phyloP scores from a whole-genome alignment of 2,797 vertebrate genomes.

The Takifugu ocellatus region DNA sequence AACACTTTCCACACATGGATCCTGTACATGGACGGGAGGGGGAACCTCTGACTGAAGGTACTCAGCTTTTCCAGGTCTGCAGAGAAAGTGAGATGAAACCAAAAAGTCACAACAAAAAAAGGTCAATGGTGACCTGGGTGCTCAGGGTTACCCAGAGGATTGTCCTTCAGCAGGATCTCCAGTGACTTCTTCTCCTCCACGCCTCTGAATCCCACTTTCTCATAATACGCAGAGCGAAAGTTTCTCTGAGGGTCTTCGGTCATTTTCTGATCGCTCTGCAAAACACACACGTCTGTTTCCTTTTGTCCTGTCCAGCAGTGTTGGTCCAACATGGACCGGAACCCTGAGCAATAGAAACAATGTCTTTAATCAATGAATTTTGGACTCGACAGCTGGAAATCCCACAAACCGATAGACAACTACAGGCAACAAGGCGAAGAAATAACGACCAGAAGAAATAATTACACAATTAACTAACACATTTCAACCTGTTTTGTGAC shows the following conservation, averaged over 20 bases:
- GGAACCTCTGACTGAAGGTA: slow-evolving; percentile 96
- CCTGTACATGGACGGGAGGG: slow-evolving; percentile 96
- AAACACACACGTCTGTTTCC: not conserved
- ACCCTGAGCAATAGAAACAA: no score
- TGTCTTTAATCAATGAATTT: no score
- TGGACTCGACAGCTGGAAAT: no score
- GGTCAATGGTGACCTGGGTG: not conserved
- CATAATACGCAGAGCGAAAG: slow-evolving; percentile 96
- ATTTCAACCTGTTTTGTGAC: not conserved
- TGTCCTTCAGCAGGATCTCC: slow-evolving; percentile 95
- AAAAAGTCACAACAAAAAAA: not conserved
- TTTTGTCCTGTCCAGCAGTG: no score
- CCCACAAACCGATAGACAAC: no score
- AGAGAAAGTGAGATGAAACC: slow-evolving; percentile 3
- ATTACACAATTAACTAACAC: no score
- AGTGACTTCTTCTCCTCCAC: slow-evolving; percentile 98
- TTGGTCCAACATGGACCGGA: no score
- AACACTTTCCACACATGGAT: slow-evolving; percentile 95
- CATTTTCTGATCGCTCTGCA: slow-evolving; percentile 70
- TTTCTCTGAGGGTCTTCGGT: slow-evolving; percentile 96
- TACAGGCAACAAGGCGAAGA: no score
- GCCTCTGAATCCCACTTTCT: slow-evolving; percentile 96
- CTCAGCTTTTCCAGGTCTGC: slow-evolving; percentile 95
- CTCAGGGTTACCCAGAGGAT: slow-evolving; percentile 79
- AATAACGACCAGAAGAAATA: no score